A percentile compares a stretch with the other conserved stretches of the same genome.
phyloP scores from a whole-genome alignment of 1,140 invertebrate species.

The Drosophila teissieri region DNA sequence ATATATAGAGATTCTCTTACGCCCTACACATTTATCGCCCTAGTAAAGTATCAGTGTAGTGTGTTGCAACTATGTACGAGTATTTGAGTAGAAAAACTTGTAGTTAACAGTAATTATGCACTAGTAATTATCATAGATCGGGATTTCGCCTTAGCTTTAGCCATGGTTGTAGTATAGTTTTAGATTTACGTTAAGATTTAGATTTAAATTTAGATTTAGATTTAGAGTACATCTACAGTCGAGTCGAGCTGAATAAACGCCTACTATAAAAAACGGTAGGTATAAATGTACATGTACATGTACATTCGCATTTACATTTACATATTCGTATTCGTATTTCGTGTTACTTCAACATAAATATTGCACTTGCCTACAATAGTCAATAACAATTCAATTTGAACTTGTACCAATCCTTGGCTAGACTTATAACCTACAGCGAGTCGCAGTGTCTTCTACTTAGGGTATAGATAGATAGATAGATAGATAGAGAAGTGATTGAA shows the following conservation, averaged over 20 bases:
- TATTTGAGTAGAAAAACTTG: conserved; percentile 74
- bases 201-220: conserved; percentile 29
- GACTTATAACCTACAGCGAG: conserved; percentile 56
- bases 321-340: conserved; percentile 32
- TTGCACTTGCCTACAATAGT: conserved; percentile 71
- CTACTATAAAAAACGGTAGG: conserved; percentile 77
- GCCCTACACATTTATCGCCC: conserved; percentile 62
- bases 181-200: conserved; percentile 6
- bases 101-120: conserved; percentile 75
- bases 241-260: conserved; percentile 74
- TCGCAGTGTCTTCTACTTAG: conserved; percentile 52
- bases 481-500: conserved; percentile 27
- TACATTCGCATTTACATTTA: conserved; percentile 14
- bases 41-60: conserved; percentile 77
- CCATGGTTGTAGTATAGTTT: conserved; percentile 28
- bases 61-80: conserved; percentile 61
- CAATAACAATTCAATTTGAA: conserved; percentile 81
- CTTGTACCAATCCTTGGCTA: conserved; percentile 66
- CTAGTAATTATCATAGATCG: conserved; percentile 67
- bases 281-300: conserved; percentile 35
- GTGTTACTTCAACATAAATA: conserved; percentile 66
- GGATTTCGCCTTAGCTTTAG: conserved; percentile 54
- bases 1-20: conserved; percentile 64
- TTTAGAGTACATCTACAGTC: conserved; percentile 63
- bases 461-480: conserved; percentile 5